These are phyloP conservation scores for Therioaphis trifolii DNA, from an alignment of 2,888 invertebrate species.

Conservation along the genomic window DNA sequence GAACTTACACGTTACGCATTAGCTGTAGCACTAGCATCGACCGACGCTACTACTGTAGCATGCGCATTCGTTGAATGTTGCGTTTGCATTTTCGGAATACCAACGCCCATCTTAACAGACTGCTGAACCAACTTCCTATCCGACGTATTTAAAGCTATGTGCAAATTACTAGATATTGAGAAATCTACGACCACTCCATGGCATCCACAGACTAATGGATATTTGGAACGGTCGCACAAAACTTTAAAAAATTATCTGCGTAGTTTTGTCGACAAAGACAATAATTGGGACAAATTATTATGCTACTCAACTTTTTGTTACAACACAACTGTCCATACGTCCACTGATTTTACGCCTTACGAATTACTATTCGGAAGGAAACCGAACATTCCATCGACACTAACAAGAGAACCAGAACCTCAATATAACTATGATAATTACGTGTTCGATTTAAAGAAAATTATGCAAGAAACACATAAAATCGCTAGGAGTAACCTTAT, in stretches of 20 bases:
- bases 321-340: background rate
- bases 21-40: background rate
- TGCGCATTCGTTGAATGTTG: background rate
- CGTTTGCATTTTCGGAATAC: background rate
- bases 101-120: background rate
- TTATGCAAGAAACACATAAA: no score
- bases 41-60: background rate
- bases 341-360: background rate
- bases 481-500: no score
- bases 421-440: no score
- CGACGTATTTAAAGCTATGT: background rate
- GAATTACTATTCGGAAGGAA: background rate
- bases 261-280: background rate
- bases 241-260: background rate
- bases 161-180: background rate
- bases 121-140: background rate
- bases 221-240: no score
- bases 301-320: background rate
- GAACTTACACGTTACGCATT: background rate
- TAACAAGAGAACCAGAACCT: background rate
- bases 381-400: background rate
- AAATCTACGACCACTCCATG: background rate
- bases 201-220: slow-evolving; percentile 16
- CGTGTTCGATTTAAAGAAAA: no score
- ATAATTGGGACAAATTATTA: background rate